Evolutionary conservation across 2,888 invertebrate species (phyloP), one percentile per base, ranked within the genome.

Genomic region (Hoplodrina ambigua): DNA sequence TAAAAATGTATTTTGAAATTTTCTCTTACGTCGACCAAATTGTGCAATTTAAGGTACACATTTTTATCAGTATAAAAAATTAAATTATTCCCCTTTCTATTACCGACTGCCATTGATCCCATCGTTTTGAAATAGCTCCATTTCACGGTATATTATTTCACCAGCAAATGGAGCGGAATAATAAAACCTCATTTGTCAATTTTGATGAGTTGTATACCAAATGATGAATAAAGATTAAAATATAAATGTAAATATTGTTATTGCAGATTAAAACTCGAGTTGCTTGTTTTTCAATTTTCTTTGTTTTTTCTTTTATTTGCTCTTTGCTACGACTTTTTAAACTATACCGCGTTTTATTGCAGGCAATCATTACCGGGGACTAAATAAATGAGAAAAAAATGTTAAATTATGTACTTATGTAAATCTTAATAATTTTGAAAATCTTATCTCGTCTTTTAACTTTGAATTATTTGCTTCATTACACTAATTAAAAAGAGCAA

Each of bases 141-240:
- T 75, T 75, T 54, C 56, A 59, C 49, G 52, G 57, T 20, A 55
- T 52, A 67, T 75, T 64, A 72, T 58, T 64, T 68, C 33, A 67
- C 30, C 33, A 52, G 61, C 69, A 66, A 83, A 78, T 73, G 66
- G 76, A 69, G 60, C 62, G 61, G 83, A 79, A 81, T 72, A 74
- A 77, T 73, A 68, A 62, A 74, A 70, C 72, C 68, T 73, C 58
- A 80, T 83, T 83, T 73, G 44, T 68, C 56, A 73, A 55, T 53
- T 63, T 53, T 64, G 52, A 70, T 59, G 60, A 77, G 67, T 61
- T 65, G 41, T 66, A 54, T 68, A 52, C 49, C 33, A 65, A 59
- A 76, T 78, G 49, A 63, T 71, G 54, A 68, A 70, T 72, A 59
- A 58, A 67, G 41, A 72, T 58, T 78, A 63, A 74, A 69, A 78